These are phyloP conservation scores for Melanotaenia nigrans DNA, from an alignment of 2,797 vertebrate species.

Conservation along the genomic window DNA sequence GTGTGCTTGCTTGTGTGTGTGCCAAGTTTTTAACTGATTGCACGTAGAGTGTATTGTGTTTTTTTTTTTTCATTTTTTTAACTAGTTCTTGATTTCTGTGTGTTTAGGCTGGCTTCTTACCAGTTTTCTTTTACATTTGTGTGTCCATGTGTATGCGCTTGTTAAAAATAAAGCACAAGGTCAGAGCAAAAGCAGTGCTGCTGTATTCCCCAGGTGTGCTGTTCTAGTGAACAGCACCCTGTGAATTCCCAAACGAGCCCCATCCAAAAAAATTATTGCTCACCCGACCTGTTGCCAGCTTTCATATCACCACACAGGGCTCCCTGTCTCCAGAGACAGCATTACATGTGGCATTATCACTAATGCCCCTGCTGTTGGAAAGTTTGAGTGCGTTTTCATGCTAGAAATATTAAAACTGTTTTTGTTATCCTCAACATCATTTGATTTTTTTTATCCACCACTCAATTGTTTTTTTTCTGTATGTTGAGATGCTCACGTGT, in stretches of 20 bases:
- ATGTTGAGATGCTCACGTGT: no score
- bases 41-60: constrained; percentile 19
- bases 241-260: constrained; percentile 56
- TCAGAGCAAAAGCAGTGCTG: constrained; percentile 45
- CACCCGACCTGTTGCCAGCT: constrained; percentile 51
- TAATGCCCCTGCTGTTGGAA: constrained; percentile 21
- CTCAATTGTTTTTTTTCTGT: neutral
- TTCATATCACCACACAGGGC: constrained; percentile 17
- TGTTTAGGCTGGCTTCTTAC: constrained; percentile 32
- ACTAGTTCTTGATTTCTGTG: constrained; percentile 26
- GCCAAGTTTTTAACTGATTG: constrained; percentile 40
- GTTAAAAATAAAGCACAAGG: constrained; percentile 43
- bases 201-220: constrained; percentile 54
- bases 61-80: constrained; percentile 17
- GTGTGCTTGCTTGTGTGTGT: constrained; percentile 27
- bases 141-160: constrained; percentile 15
- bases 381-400: constrained; percentile 10
- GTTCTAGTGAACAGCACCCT: constrained; percentile 45
- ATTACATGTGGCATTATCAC: constrained; percentile 47
- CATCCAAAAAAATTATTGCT: constrained; percentile 61
- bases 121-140: constrained; percentile 7
- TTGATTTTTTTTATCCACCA: constrained; percentile 1
- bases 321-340: constrained; percentile 24
- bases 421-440: neutral
- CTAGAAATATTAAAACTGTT: neutral